These are phyloP conservation scores for Pterois miles DNA, from an alignment of 2,797 vertebrate genomes.

Conservation along the genomic window DNA sequence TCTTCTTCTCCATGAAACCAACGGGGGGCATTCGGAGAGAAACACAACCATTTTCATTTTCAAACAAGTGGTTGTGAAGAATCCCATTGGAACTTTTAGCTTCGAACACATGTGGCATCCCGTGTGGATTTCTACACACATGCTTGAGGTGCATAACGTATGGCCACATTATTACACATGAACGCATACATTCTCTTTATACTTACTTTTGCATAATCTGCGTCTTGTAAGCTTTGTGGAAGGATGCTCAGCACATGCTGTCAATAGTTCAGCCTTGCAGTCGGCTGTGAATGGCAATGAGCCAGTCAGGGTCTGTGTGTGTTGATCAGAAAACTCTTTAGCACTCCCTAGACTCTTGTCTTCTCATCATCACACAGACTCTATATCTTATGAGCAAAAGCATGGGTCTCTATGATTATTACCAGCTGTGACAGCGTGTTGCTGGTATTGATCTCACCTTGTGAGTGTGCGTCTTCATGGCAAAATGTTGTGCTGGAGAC, in stretches of 20 bases:
- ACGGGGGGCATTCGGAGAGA: constrained; percentile 33
- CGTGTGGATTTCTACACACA: not conserved
- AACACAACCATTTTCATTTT: constrained; percentile 52
- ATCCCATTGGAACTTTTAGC: constrained; percentile 30
- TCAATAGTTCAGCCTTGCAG: not conserved
- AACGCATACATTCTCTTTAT: not conserved
- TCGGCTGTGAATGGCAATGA: constrained; percentile 4
- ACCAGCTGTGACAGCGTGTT: not conserved
- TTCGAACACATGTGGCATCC: constrained; percentile 26
- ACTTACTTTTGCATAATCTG: not conserved
- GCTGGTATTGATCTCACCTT: not conserved
- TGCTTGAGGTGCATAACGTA: not conserved
- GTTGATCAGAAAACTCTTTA: constrained; percentile 11
- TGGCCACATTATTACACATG: not conserved
- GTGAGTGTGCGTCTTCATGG: not conserved
- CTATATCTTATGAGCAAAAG: not conserved
- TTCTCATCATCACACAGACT: not conserved
- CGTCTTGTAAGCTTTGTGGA: not conserved
- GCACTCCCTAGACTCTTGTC: not conserved
- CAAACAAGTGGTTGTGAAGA: constrained; percentile 53
- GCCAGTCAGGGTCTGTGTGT: not conserved
- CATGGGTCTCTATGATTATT: not conserved
- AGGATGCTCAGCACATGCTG: not conserved
- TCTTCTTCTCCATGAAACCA: constrained; percentile 33
- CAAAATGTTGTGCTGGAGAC: not conserved